A percentile compares a stretch with the other conserved stretches of the same genome.
Conservation (phyloP, 2,888 invertebrate species). For the Abscondita cerata region DNA sequence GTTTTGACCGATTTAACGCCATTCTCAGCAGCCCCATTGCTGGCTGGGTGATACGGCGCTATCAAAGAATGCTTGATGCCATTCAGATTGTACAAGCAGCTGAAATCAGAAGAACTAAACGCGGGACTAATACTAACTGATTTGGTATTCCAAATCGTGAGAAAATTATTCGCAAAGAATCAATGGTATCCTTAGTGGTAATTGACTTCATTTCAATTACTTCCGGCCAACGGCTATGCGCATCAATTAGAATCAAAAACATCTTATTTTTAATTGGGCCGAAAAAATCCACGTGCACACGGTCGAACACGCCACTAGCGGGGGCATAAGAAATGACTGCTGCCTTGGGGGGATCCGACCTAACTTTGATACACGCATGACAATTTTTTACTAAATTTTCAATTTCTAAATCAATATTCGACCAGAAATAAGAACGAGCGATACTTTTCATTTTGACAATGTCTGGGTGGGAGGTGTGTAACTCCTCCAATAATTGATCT, state of each 20-base stretch:
- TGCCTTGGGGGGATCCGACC: background rate
- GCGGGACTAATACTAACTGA: no score
- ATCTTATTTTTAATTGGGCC: background rate
- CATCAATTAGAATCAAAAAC: background rate
- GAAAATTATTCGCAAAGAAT: no score
- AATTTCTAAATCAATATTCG: no score
- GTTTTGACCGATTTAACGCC: background rate
- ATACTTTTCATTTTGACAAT: no score
- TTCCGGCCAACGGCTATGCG: no score
- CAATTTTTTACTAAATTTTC: background rate
- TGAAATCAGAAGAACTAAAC: no score
- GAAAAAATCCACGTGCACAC: background rate
- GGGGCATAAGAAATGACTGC: background rate
- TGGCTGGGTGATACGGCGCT: background rate
- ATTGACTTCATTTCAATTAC: no score
- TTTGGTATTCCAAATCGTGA: no score
- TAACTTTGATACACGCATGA: background rate
- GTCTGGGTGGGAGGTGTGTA: no score
- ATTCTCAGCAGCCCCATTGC: background rate
- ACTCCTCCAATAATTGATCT: no score
- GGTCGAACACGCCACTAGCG: background rate
- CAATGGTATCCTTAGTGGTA: no score
- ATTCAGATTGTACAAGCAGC: background rate
- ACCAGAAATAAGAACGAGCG: no score
- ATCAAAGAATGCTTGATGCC: background rate